Conservation (phyloP, 2,797 vertebrate species). For the Chrosomus eos region DNA sequence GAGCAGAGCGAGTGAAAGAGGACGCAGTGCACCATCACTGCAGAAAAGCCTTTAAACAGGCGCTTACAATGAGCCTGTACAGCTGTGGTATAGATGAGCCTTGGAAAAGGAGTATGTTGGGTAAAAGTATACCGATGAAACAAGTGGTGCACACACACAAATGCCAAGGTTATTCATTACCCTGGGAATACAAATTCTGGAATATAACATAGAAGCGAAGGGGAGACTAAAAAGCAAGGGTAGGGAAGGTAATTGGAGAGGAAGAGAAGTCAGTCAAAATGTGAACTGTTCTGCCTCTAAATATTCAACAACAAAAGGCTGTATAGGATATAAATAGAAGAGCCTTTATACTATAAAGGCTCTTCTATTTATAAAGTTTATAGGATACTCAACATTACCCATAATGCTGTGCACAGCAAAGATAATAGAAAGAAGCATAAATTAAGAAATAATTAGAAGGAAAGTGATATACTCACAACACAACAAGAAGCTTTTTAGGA, state of each 20-base stretch:
- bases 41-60: slow-evolving; percentile 40
- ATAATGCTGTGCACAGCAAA: not conserved
- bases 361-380: not conserved
- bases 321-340: not conserved
- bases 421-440: not conserved
- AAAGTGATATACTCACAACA: slow-evolving; percentile 4
- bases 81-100: slow-evolving; percentile 19
- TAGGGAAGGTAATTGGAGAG: not conserved
- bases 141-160: slow-evolving; percentile 29
- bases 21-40: slow-evolving; percentile 58
- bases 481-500: not conserved
- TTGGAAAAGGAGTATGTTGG: slow-evolving; percentile 22
- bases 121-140: slow-evolving; percentile 49
- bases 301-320: not conserved
- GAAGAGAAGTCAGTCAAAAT: not conserved
- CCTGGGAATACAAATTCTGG: slow-evolving; percentile 5
- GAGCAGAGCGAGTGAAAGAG: slow-evolving; percentile 61
- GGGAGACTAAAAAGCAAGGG: not conserved
- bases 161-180: slow-evolving; percentile 49
- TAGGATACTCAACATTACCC: not conserved
- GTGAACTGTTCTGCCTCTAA: slow-evolving; percentile 20
- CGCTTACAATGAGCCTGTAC: slow-evolving; percentile 15
- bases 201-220: slow-evolving; percentile 14
- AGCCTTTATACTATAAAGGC: too few relatives aligned
- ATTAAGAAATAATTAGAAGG: not conserved